A percentile compares a stretch with the other conserved stretches of the same genome.
Evolutionary conservation across 2,113 vertebrate species (phyloP).

Genomic region (Corythornis vintsioides): DNA sequence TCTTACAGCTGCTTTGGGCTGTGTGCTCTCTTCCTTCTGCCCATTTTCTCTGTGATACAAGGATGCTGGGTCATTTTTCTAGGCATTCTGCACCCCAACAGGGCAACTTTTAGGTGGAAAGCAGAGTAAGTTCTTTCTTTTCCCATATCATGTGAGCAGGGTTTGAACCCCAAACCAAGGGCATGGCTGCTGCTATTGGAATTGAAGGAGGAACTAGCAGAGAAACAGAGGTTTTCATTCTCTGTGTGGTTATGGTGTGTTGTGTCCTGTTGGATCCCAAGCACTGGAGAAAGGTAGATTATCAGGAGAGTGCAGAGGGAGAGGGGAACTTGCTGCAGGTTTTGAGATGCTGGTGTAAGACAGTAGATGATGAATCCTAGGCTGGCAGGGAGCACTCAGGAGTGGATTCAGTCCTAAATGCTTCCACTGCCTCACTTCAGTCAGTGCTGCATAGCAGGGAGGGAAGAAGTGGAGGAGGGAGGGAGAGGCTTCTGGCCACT

Average conservation of each 20-base stretch:
- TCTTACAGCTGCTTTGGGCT: not conserved
- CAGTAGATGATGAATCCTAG: not conserved
- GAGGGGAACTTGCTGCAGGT: not conserved
- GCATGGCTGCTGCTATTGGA: not conserved
- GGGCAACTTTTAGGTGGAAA: not conserved
- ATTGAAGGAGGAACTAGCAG: not conserved
- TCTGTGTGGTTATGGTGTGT: not conserved
- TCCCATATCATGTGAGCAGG: not conserved
- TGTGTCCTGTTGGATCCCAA: not conserved
- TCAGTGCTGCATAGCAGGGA: not conserved
- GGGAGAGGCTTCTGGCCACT: not conserved
- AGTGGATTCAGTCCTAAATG: not conserved
- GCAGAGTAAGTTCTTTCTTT: not conserved
- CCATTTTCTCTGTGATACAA: not conserved
- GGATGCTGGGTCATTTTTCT: not conserved
- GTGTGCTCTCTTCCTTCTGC: not conserved
- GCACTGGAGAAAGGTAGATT: not conserved
- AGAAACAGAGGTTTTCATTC: not conserved
- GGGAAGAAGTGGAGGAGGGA: not conserved
- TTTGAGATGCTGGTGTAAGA: not conserved
- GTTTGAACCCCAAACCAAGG: not conserved
- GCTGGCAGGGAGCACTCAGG: not conserved
- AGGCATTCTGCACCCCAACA: not conserved
- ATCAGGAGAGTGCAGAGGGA: not conserved
- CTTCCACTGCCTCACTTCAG: not conserved